Percentiles rank a stretch among this genome's conserved stretches.
These are phyloP conservation scores for Galemys pyrenaicus DNA, from an alignment of 2,113 vertebrate species.

Conservation along the genomic window DNA sequence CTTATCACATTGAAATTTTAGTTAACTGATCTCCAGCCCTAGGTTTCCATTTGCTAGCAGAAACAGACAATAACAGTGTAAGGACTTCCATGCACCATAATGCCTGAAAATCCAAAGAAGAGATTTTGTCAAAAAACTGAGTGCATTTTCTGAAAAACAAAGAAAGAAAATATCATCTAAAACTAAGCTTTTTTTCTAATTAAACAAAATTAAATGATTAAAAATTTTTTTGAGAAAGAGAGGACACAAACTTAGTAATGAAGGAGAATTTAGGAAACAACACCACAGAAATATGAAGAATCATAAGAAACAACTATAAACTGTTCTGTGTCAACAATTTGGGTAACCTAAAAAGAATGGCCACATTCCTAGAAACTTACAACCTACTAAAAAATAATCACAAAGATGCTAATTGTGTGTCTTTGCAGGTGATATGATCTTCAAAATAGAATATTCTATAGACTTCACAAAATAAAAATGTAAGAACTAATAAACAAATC, in stretches of 20 bases:
- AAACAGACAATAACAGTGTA: no score
- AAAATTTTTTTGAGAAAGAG: neutral
- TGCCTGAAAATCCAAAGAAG: neutral
- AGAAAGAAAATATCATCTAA: neutral
- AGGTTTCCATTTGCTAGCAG: neutral
- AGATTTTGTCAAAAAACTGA: neutral
- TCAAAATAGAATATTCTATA: neutral
- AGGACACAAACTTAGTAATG: no score
- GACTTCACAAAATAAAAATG: neutral
- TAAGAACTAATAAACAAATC: neutral
- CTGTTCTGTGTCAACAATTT: neutral
- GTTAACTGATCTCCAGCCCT: neutral
- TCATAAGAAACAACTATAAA: neutral
- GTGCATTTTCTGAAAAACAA: neutral
- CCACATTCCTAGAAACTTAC: neutral
- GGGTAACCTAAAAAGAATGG: neutral
- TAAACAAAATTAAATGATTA: neutral
- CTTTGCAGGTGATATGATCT: neutral
- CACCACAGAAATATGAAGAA: neutral
- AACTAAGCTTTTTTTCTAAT: neutral
- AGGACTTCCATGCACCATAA: neutral
- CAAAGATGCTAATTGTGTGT: neutral
- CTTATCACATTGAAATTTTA: neutral
- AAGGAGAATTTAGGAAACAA: neutral
- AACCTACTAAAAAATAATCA: neutral